Conservation (phyloP, 2,797 vertebrate species). For the Poliocrania exsul region DNA sequence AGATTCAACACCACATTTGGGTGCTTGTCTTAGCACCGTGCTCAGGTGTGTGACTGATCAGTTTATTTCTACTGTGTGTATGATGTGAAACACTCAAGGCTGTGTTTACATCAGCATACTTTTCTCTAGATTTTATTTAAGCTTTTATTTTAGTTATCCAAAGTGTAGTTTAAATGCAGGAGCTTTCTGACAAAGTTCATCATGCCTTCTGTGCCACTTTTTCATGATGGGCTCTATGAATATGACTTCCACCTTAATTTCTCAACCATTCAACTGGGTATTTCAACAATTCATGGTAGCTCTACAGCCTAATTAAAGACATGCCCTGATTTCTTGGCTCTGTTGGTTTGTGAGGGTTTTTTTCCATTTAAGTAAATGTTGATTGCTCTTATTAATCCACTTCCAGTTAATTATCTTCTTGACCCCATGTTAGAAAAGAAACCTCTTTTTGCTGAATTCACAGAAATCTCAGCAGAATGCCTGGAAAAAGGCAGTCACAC, state of each 20-base stretch:
- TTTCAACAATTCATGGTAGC: neutral
- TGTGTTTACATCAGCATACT: neutral
- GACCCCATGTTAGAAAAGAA: neutral
- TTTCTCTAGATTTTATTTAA: neutral
- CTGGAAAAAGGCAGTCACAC: neutral
- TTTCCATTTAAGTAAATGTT: neutral
- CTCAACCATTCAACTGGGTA: neutral
- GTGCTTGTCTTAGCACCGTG: neutral
- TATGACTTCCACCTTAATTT: neutral
- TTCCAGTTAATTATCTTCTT: slow-evolving; percentile 8
- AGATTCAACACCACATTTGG: neutral
- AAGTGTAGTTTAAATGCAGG: neutral
- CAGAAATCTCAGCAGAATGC: neutral
- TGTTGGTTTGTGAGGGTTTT: neutral
- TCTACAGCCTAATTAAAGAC: slow-evolving; percentile 9
- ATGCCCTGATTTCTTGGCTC: neutral
- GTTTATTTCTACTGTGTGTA: neutral
- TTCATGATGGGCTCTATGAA: neutral
- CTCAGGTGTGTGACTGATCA: neutral
- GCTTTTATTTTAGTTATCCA: neutral
- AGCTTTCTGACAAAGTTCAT: neutral
- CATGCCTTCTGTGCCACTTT: neutral
- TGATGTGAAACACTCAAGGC: neutral
- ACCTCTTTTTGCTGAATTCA: neutral
- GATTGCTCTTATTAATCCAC: neutral